phyloP scores from a whole-genome alignment of 2,113 vertebrate species.

The Hoplias malabaricus region DNA sequence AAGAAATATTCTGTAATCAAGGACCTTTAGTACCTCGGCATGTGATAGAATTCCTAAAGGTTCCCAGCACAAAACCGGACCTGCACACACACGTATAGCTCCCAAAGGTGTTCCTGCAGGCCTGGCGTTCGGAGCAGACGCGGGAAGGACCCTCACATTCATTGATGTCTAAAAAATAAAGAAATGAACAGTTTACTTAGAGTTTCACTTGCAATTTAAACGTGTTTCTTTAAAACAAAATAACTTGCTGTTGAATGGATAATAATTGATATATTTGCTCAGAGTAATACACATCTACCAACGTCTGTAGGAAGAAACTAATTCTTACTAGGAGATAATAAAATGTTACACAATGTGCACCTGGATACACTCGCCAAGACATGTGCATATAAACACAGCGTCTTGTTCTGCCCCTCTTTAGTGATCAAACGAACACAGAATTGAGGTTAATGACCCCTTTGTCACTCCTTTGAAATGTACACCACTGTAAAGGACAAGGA shows the following conservation, averaged over 20 bases:
- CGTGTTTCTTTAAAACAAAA: too few relatives aligned
- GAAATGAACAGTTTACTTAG: too few relatives aligned
- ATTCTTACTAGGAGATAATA: too few relatives aligned
- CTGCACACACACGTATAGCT: conserved; percentile 67
- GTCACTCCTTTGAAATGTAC: conserved; percentile 57
- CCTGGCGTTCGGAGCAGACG: conserved; percentile 52
- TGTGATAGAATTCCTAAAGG: conserved; percentile 21
- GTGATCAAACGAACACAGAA: conserved; percentile 52
- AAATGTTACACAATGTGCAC: neutral
- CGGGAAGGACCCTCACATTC: conserved; percentile 57
- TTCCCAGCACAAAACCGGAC: conserved; percentile 63
- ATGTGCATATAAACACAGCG: conserved; percentile 15
- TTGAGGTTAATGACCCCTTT: conserved; percentile 61
- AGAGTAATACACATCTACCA: too few relatives aligned
- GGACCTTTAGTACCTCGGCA: conserved; percentile 44
- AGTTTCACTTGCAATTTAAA: too few relatives aligned
- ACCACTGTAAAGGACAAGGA: conserved; percentile 42
- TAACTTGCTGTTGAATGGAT: too few relatives aligned
- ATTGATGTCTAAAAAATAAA: conserved; percentile 63
- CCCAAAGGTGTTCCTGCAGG: conserved; percentile 72
- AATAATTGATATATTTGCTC: too few relatives aligned
- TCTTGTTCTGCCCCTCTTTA: conserved; percentile 55
- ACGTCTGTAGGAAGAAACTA: too few relatives aligned
- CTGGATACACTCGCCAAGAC: conserved; percentile 9
- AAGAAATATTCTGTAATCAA: too few relatives aligned